Base-by-base conservation (phyloP, 2,888 invertebrate species). In the Drosophila nr. medialis region DNA sequence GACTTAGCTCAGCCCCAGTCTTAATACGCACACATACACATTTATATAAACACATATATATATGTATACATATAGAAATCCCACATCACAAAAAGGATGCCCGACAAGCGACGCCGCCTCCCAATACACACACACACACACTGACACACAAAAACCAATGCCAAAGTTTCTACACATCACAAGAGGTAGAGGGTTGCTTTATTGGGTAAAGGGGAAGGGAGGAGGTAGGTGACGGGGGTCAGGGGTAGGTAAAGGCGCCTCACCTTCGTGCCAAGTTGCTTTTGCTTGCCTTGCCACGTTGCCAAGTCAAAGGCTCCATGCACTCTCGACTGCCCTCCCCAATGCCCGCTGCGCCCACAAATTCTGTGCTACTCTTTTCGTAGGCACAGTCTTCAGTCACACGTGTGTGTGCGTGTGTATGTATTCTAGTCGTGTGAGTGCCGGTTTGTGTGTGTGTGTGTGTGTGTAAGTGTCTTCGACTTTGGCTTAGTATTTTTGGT, bases 401-500 rank as follows among this genome's bases (percentile, higher is more conserved):
- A 74, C 54, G 21, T 42, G 21, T 42, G 56, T 69, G 59, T 58
- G 70, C 40, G 48, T 58, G 29, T 60, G 49, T 50, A 53, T 61
- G 54, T 55, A 8, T 7, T 45, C 15, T 45, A 45, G 24, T 45
- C 45, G 45, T 60, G 60, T 56, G 48, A 70, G 56, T 72, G 63
- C 58, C 58, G 42, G 50, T 42, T 50, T 58, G 60, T 53, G 38
- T 72, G 54, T 72, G 63, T 62, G 36, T 62, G 36, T 61, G 55
- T 62, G 29, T 62, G 40, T 76, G 42, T 63, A 29, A 68, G 69
- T 64, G 75, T 87, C 86, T 91, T 87, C 85, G 91, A 89, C 88
- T 89, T 81, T 90, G 86, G 86, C 90, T 88, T 90, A 87, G 91
- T 91, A 87, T 87, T 87, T 87, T 87, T 87, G 91, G 86, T 90